Evolutionary conservation across 1,140 invertebrate species (phyloP).

Genomic region (Lamellibrachia luymesi): DNA sequence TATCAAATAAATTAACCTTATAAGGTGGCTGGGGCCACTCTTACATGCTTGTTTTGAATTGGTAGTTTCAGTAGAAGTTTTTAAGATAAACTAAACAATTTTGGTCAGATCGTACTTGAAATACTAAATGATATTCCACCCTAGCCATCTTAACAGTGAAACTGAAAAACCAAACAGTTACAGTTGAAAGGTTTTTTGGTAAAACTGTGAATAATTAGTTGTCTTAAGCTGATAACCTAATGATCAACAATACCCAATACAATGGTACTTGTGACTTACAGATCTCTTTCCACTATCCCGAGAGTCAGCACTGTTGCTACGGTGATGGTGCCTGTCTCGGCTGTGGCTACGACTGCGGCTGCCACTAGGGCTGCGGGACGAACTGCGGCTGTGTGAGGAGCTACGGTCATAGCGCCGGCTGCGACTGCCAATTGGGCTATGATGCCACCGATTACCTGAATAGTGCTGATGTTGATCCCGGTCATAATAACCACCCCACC

Average conservation of each 20-base stretch:
- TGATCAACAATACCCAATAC: not conserved
- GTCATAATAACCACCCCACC: slow-evolving; percentile 18
- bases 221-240: no score
- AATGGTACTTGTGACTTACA: not conserved
- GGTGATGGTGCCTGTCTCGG: slow-evolving; percentile 10
- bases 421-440: slow-evolving; percentile 10
- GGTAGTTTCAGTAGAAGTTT: no score
- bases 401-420: slow-evolving; percentile 17
- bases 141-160: no score
- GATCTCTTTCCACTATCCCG: not conserved
- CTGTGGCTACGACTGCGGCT: slow-evolving; percentile 24
- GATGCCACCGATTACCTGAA: not conserved
- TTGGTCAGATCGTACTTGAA: no score
- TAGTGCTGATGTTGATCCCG: slow-evolving; percentile 16
- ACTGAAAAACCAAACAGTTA: no score
- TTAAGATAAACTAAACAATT: no score
- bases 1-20: no score
- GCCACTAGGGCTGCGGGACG: not conserved
- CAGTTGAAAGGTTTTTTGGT: no score
- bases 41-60: no score
- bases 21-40: no score
- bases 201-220: no score
- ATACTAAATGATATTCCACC: no score
- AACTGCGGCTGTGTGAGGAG: slow-evolving; percentile 12
- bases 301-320: not conserved